These are phyloP conservation scores for Cremastinae sp. DNA, from an alignment of 2,888 invertebrate species.

Conservation along the genomic window DNA sequence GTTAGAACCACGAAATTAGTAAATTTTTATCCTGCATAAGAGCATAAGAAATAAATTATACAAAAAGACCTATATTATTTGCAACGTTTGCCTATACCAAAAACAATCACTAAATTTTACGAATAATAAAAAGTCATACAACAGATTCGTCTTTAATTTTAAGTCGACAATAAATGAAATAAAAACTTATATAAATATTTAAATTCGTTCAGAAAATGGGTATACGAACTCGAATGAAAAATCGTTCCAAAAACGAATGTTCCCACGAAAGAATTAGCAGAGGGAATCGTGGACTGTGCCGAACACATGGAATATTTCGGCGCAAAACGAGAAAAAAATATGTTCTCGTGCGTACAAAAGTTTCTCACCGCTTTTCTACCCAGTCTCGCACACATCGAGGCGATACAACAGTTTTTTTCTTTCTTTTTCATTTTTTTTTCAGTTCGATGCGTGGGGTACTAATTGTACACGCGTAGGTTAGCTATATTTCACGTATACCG, in stretches of 20 bases:
- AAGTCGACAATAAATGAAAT: not conserved
- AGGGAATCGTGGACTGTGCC: constrained; percentile 24
- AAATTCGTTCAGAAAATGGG: too few relatives aligned
- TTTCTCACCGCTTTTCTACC: constrained; percentile 36
- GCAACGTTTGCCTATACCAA: too few relatives aligned
- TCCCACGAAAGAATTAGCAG: constrained; percentile 52
- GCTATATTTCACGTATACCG: constrained; percentile 18
- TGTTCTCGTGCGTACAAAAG: constrained; percentile 18
- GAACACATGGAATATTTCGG: constrained; percentile 43
- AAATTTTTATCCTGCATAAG: too few relatives aligned
- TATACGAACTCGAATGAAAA: too few relatives aligned
- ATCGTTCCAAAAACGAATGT: constrained; percentile 37
- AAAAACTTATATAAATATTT: too few relatives aligned
- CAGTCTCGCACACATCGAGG: constrained; percentile 11
- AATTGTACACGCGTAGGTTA: constrained; percentile 46
- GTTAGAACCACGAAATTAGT: too few relatives aligned
- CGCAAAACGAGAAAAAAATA: constrained; percentile 21
- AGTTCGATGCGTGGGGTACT: constrained; percentile 38
- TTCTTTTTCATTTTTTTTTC: constrained; percentile 1
- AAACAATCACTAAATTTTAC: too few relatives aligned
- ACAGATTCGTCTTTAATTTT: too few relatives aligned
- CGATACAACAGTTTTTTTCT: constrained; percentile 29
- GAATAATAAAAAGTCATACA: too few relatives aligned
- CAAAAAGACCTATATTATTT: too few relatives aligned
- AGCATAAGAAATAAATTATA: too few relatives aligned